Evolutionary conservation across 1,140 invertebrate species (phyloP).

Genomic region (Araneus ventricosus): DNA sequence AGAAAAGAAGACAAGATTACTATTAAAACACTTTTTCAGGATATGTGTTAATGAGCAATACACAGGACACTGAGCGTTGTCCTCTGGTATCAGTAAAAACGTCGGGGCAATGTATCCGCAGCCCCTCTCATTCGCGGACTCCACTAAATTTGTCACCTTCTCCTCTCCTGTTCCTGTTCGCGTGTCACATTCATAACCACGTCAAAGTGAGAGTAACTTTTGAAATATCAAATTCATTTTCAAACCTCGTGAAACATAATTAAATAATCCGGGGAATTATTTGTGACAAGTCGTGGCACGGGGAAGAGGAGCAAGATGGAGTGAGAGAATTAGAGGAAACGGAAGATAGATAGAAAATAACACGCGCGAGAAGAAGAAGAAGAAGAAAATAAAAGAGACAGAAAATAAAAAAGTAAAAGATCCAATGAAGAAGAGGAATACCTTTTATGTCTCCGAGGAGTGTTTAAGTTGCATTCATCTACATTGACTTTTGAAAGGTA

Average conservation of each 20-base stretch:
- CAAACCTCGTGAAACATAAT: constrained; percentile 75
- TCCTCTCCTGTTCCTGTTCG: constrained; percentile 51
- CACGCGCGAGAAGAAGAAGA: constrained; percentile 27
- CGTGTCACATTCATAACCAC: constrained; percentile 73
- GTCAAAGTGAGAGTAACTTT: constrained; percentile 72
- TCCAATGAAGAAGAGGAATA: constrained; percentile 68
- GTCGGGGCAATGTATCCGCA: background rate
- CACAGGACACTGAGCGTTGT: too few relatives aligned
- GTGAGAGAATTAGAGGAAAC: constrained; percentile 19
- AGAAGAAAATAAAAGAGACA: constrained; percentile 24
- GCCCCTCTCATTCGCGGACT: constrained; percentile 26
- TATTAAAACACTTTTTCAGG: too few relatives aligned
- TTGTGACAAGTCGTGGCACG: constrained; percentile 74
- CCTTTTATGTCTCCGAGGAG: constrained; percentile 73
- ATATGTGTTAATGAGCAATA: too few relatives aligned
- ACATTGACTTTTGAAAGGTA: constrained; percentile 75
- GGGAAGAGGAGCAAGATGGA: constrained; percentile 24
- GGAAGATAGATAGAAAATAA: constrained; percentile 52
- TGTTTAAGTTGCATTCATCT: constrained; percentile 75
- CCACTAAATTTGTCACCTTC: constrained; percentile 63
- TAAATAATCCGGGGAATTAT: constrained; percentile 75
- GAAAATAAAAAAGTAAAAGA: constrained; percentile 34
- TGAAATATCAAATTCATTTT: constrained; percentile 75
- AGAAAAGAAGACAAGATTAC: too few relatives aligned
- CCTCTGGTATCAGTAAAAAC: constrained; percentile 26